Base-by-base conservation (phyloP, 1,140 invertebrate species). In the Drosophila lowei region DNA sequence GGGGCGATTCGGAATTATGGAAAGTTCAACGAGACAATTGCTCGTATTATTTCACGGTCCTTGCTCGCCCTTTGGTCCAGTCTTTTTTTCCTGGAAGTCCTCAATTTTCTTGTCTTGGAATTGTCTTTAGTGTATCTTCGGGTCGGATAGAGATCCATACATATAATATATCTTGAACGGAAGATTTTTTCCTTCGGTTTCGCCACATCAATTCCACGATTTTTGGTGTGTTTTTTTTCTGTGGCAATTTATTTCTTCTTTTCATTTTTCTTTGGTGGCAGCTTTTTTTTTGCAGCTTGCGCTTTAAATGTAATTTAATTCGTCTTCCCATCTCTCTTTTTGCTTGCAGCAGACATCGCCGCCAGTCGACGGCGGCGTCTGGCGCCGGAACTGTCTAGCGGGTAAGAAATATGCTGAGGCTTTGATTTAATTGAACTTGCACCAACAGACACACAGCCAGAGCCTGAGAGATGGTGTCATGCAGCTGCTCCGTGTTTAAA, bases 281-380 rank as follows among this genome's bases (percentile, higher is more conserved):
- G 44, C 34, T 34, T 52, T 56, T 56, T 66, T 62, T 70, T 61
- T 65, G 42, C 55, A 58, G 65, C 52, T 68, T 73, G 67, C 59
- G 62, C 78, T 90, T 90, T 89, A 79, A 90, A 81, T 54, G 67
- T 88, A 90, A 90, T 90, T 90, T 88, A 90, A 90, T 90, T 90
- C 86, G 68, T 90, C 73, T 88, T 90, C 49, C 63, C 49, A 67
- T 84, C 79, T 90, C 59, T 75, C 62, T 62, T 90, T 90, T 38
- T 38, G 34, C 34, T 38, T 38, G 9, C 34, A 38, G 23, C 83
- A 86, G 83, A 88, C 73, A 49, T 67, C 64, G 77, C 76, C 64
- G 79, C 64, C 78, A 89, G 83, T 79, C 89, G 75, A 89, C 78
- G 75, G 72, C 60, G 73, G 83, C 77, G 83, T 88, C 83, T 88